Evolutionary conservation across 2,113 vertebrate species (phyloP).

Genomic region (Albula glossodonta): DNA sequence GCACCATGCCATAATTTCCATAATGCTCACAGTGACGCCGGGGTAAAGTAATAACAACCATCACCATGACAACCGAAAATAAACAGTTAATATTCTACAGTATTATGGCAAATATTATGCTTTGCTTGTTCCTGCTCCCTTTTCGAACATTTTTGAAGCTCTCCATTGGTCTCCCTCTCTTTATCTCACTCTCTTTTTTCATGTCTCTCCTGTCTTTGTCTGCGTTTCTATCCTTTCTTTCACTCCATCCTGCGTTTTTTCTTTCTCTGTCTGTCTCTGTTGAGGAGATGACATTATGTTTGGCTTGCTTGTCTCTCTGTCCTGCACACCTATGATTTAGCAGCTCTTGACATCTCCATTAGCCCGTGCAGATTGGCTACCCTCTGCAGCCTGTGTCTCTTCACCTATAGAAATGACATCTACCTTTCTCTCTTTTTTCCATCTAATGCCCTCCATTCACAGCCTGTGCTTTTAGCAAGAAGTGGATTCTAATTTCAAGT

Average conservation of each 20-base stretch:
- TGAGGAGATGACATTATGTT: constrained; percentile 68
- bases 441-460: constrained; percentile 67
- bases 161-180: too few relatives aligned
- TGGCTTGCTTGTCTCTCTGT: constrained; percentile 71
- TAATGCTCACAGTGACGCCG: constrained; percentile 66
- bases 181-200: neutral
- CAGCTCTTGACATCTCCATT: constrained; percentile 83
- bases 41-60: constrained; percentile 63
- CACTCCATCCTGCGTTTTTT: constrained; percentile 36
- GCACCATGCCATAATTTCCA: constrained; percentile 74
- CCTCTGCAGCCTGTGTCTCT: constrained; percentile 64
- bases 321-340: constrained; percentile 77
- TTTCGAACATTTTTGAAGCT: constrained; percentile 26
- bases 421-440: constrained; percentile 55
- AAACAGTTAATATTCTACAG: constrained; percentile 53
- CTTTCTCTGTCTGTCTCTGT: constrained; percentile 41
- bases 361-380: constrained; percentile 76
- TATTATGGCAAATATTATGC: neutral
- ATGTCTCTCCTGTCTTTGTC: constrained; percentile 42
- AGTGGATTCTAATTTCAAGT: constrained; percentile 76
- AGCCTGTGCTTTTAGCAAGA: constrained; percentile 67
- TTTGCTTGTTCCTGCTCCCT: too few relatives aligned
- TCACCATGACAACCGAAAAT: constrained; percentile 49
- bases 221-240: constrained; percentile 39
- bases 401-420: constrained; percentile 76